Evolutionary conservation across 2,113 vertebrate genomes (phyloP), one percentile per base, ranked within the genome.

Genomic region (Stomatorhinus ivindoensis): DNA sequence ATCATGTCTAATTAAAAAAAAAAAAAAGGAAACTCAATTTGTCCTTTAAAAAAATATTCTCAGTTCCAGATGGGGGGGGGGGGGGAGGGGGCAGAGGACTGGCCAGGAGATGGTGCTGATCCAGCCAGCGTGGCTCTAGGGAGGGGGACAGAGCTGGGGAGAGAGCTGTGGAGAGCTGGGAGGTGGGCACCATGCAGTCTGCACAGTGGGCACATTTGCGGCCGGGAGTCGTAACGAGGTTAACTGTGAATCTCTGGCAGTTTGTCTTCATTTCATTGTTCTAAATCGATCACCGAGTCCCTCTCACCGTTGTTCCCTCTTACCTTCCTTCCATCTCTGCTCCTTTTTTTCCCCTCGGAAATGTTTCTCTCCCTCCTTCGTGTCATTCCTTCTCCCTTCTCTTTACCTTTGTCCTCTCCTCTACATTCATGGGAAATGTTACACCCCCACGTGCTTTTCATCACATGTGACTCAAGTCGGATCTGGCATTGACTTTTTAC

Each of bases 141-240:
- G 44, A 21, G 24, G 21, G 39, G 3, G 7, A 9, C 3, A 0
- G 24, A 7, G 27, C 73, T 80, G 21, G 39, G 3, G 7, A 9
- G 9, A 0, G 24, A 7, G 27, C 73, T 80, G 21, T 21, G 4
- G 46, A 47, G 19, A 44, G 44, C 24, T 13, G 50, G 11, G 8
- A 19, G 51, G 50, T 94, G 93, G 93, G 91, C 93, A 92, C 93
- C 92, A 92, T 92, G 90, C 93, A 93, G 92, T 92, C 94, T 95
- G 94, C 93, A 92, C 93, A 91, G 90, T 91, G 92, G 91, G 91
- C 89, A 69, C 90, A 90, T 93, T 94, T 93, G 94, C 50, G 4
- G 53, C 93, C 93, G 90, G 90, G 90, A 90, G 47, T 91, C 90
- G 91, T 94, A 95, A 93, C 91, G 91, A 94, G 92, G 95, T 95